Conservation (phyloP, 2,113 vertebrate species). For the Rhegmatorhina hoffmannsi region DNA sequence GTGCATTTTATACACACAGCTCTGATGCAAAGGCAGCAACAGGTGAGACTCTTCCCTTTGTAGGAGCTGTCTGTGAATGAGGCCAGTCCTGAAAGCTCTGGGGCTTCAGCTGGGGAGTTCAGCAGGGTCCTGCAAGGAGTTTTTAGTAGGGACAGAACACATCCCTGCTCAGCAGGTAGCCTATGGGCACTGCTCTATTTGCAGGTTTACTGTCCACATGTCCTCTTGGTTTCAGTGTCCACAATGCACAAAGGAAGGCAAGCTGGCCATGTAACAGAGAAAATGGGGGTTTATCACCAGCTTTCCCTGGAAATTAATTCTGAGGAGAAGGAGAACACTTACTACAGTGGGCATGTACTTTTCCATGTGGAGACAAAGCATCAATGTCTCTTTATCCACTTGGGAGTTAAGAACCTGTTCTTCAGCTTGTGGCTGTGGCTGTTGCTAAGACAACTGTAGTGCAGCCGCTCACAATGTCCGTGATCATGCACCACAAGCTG, state of each 20-base stretch:
- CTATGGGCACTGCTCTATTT: neutral
- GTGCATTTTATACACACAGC: neutral
- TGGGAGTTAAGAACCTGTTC: constrained; percentile 9
- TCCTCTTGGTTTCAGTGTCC: neutral
- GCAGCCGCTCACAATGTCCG: neutral
- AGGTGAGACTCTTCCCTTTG: neutral
- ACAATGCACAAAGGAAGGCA: neutral
- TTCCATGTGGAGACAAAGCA: constrained; percentile 23
- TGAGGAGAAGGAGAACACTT: neutral
- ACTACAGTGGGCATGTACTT: neutral
- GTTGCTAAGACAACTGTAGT: constrained; percentile 67
- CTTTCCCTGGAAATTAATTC: neutral
- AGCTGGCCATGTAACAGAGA: neutral
- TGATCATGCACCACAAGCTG: constrained; percentile 32
- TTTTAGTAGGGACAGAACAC: rapidly evolving
- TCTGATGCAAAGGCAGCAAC: neutral
- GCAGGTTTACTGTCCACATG: neutral
- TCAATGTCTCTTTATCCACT: neutral
- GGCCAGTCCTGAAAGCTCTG: neutral
- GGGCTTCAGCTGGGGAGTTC: neutral
- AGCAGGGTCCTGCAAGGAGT: neutral
- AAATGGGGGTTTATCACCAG: neutral
- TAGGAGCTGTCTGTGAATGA: neutral
- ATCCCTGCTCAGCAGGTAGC: neutral
- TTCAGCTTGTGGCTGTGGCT: constrained; percentile 5